Percentiles rank a stretch among this genome's conserved stretches.
Evolutionary conservation across 2,113 vertebrate genomes (phyloP).

Genomic region (Eupsittula cactorum): DNA sequence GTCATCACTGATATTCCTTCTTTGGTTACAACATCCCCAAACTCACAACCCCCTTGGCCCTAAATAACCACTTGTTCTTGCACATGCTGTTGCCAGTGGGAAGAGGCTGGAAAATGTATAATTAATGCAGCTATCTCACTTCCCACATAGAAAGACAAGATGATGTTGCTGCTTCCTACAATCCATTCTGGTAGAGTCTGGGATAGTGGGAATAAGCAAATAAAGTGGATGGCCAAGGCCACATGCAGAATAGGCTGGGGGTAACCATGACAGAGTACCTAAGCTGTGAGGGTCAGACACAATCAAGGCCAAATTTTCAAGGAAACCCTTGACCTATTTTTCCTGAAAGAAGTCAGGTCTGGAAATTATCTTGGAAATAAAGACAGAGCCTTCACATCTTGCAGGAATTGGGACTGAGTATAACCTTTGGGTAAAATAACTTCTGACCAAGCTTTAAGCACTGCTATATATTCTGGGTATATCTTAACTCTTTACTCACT

Average conservation of each 20-base stretch:
- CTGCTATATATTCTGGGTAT: neutral
- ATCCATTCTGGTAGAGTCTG: neutral
- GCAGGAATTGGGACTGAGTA: neutral
- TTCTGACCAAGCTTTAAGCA: neutral
- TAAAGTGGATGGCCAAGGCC: neutral
- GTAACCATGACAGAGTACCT: neutral
- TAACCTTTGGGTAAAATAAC: neutral
- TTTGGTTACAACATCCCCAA: neutral
- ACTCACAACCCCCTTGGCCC: neutral
- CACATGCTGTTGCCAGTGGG: slow-evolving; percentile 2
- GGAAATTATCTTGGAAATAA: neutral
- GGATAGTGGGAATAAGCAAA: neutral
- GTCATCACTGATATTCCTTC: neutral
- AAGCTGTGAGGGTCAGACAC: neutral
- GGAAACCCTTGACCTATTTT: neutral
- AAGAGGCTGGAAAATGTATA: neutral
- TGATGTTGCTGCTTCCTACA: neutral
- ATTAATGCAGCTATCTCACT: slow-evolving; percentile 4
- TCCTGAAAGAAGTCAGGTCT: neutral
- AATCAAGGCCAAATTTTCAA: neutral
- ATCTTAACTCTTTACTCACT: neutral
- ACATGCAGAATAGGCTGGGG: rapidly evolving
- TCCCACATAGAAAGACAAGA: slow-evolving; percentile 2
- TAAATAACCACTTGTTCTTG: neutral
- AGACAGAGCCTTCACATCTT: neutral